Evolutionary conservation across 2,113 vertebrate species (phyloP).

Genomic region (Cyanoliseus patagonus): DNA sequence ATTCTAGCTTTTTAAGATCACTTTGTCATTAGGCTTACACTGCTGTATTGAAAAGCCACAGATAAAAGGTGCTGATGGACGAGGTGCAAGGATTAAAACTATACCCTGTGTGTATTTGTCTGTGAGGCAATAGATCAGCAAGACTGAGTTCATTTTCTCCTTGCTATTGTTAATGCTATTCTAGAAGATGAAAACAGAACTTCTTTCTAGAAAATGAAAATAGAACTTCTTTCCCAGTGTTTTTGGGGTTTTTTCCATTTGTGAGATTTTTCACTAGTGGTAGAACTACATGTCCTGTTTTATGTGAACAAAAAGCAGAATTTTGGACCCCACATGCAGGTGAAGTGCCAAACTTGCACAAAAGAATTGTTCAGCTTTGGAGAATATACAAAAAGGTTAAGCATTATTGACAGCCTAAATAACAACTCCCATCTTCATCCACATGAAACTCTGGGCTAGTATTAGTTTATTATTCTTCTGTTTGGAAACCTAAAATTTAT

Average conservation of each 20-base stretch:
- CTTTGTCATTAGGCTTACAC: neutral
- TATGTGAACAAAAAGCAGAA: neutral
- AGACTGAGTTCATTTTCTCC: constrained; percentile 12
- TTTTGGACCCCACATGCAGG: neutral
- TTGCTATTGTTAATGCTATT: neutral
- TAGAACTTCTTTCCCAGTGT: neutral
- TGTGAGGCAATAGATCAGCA: neutral
- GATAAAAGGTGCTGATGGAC: constrained; percentile 2
- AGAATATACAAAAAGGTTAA: neutral
- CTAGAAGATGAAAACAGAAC: neutral
- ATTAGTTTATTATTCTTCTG: constrained; percentile 19
- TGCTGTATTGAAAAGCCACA: constrained; percentile 1
- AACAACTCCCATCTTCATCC: neutral
- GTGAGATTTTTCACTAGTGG: neutral
- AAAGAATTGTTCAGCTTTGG: neutral
- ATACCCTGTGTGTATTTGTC: neutral
- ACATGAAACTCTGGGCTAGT: rapidly evolving
- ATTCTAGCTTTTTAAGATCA: constrained; percentile 12
- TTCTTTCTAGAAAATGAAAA: neutral
- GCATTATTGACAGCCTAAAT: neutral
- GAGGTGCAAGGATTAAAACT: constrained; percentile 18
- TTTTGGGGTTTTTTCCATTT: neutral
- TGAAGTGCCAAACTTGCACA: neutral
- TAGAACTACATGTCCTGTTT: neutral
- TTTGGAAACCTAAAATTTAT: neutral